Evolutionary conservation across 2,113 vertebrate genomes (phyloP).

Genomic region (Zapornia atra): DNA sequence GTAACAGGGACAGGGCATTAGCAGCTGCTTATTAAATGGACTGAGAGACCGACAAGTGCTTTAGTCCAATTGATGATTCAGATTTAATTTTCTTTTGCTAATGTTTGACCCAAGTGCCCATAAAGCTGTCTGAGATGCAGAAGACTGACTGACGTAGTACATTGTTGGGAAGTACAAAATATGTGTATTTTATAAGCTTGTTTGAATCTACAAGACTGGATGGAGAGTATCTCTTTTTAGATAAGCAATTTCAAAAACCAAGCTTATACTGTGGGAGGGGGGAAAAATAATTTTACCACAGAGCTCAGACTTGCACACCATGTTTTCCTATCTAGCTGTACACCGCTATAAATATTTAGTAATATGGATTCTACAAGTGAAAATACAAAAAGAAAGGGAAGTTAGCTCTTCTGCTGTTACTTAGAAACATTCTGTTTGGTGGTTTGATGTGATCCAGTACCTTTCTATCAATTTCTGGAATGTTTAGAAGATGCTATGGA

Average conservation of each 20-base stretch:
- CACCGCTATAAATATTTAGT: neutral
- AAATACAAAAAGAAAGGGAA: neutral
- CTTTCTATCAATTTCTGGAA: neutral
- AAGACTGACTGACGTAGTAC: neutral
- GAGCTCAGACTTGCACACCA: neutral
- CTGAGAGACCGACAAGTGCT: neutral
- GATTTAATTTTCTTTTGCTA: neutral
- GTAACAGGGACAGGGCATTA: neutral
- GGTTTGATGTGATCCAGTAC: neutral
- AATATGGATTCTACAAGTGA: neutral
- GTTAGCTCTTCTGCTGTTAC: neutral
- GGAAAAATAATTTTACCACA: neutral
- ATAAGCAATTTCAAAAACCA: neutral
- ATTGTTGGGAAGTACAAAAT: neutral
- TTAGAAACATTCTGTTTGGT: neutral
- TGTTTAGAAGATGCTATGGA: neutral
- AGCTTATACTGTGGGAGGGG: neutral
- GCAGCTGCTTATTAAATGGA: neutral
- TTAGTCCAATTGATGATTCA: neutral
- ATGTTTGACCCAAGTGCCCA: neutral
- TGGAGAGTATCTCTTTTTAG: neutral
- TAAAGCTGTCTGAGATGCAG: neutral
- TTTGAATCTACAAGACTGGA: neutral
- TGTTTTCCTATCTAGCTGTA: neutral
- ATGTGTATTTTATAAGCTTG: neutral